Evolutionary conservation across 2,888 invertebrate genomes (phyloP).

Genomic region (Rhaphigaster nebulosa): DNA sequence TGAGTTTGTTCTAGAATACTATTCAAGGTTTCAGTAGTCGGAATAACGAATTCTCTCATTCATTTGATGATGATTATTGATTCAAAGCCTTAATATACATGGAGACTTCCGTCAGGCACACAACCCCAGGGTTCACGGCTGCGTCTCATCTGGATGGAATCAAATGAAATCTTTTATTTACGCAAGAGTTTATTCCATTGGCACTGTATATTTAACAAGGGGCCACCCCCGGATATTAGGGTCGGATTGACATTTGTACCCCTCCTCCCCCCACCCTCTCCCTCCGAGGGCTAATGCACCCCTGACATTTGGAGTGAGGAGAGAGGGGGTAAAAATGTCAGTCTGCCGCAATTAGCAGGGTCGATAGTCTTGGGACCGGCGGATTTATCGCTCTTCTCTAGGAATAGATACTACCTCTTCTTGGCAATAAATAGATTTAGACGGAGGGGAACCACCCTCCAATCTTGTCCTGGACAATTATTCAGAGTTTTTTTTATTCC

Average conservation of each 20-base stretch:
- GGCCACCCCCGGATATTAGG: conserved; percentile 44
- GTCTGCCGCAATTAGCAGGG: conserved; percentile 49
- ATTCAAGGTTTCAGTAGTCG: not conserved
- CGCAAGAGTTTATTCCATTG: conserved; percentile 41
- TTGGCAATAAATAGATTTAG: conserved; percentile 26
- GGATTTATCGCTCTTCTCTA: conserved; percentile 30
- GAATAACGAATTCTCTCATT: not conserved
- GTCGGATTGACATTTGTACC: conserved; percentile 57
- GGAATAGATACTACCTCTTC: not conserved
- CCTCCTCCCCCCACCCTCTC: too few species aligned
- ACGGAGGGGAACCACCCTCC: not conserved
- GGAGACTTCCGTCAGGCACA: not conserved
- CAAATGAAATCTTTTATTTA: conserved; percentile 42
- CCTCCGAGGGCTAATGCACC: conserved; percentile 52
- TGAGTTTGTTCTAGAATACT: not conserved
- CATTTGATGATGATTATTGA: conserved; percentile 9
- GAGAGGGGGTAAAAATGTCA: conserved; percentile 32
- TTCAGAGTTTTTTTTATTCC: conserved; percentile 31
- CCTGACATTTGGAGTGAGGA: conserved; percentile 52
- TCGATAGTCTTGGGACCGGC: conserved; percentile 19
- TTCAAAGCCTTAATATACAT: conserved; percentile 6
- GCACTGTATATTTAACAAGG: conserved; percentile 45
- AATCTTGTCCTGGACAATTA: conserved; percentile 23
- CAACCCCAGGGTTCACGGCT: conserved; percentile 15
- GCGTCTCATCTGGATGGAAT: conserved; percentile 18